These are phyloP conservation scores for Tiphia femorata DNA, from an alignment of 2,888 invertebrate species.

Conservation along the genomic window DNA sequence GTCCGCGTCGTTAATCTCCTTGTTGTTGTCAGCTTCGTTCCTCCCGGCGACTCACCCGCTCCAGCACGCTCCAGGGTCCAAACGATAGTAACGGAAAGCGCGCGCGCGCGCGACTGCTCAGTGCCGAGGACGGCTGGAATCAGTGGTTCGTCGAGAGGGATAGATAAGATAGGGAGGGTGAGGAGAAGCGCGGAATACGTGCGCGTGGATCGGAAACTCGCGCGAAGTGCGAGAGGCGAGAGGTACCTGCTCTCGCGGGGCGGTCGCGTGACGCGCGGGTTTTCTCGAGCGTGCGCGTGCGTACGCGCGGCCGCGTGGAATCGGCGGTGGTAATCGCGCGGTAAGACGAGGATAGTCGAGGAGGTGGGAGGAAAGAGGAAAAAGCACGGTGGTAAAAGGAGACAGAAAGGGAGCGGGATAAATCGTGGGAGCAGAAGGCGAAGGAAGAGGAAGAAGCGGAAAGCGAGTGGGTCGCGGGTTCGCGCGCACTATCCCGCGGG, in stretches of 20 bases:
- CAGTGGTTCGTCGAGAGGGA: too few relatives aligned
- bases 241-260: too few relatives aligned
- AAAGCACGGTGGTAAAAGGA: background rate
- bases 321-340: too few relatives aligned
- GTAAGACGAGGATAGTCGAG: background rate
- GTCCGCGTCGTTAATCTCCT: background rate
- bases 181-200: too few relatives aligned
- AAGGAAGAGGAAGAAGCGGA: conserved; percentile 2
- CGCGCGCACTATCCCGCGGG: conserved; percentile 3
- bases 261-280: background rate
- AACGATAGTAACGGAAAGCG: too few relatives aligned
- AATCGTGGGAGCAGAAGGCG: background rate
- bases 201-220: too few relatives aligned
- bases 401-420: background rate
- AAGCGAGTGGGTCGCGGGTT: conserved; percentile 3
- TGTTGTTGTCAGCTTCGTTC: background rate
- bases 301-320: background rate
- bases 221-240: too few relatives aligned
- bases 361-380: background rate
- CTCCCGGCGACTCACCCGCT: too few relatives aligned
- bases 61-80: too few relatives aligned
- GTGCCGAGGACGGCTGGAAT: too few relatives aligned
- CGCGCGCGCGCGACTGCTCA: too few relatives aligned
- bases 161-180: too few relatives aligned
- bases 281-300: background rate